Base-by-base conservation (phyloP, 53 echinoderm and acorn worm genomes). In the Astropecten irregularis region DNA sequence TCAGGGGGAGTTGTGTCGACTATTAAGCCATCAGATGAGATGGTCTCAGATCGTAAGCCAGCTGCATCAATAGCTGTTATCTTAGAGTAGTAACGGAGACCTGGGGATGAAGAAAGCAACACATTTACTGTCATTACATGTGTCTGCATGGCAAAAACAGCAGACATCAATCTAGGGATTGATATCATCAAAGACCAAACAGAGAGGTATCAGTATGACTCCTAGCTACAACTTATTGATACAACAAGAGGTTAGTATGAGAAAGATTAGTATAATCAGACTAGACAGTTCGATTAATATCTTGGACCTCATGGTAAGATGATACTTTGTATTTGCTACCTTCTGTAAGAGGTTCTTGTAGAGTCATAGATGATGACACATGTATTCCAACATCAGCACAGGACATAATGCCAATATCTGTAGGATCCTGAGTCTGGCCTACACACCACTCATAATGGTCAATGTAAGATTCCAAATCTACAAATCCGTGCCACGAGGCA, bases 401-500 rank as follows among this genome's bases (percentile, higher is more conserved):
- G 14, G 42, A 46, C 14, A 71, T 10, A 42, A 84, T 29, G 29
- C 63, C 14, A 32, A 20, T 48, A 40, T 84, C 72, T 29, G 25
- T 1, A 71, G 59, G 42, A 23, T 49, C 34, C 9, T 30, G 29
- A 15, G 72, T 56, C 18, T n/a, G 57, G 29, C 88, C 88, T 61
- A 88, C 52, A 49, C 88, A 88, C 72, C 72, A 88, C 62, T 71
- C 63, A 58, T 58, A 58, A 28, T 58, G 59, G 59, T 58, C 59
- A 30, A 58, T 31, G 59, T 58, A 58, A 31, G 88, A 88, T 40
- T 88, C 82, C 13, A 82, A 60, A 48, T 87, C 87, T 0, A 66
- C 47, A 77, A 87, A 87, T 40, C 87, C 87, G 21, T 81, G 82
- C 88, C 88, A 88, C 3, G 88, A 88, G 25, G 88, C 70, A 15